Evolutionary conservation across 1,140 invertebrate genomes (phyloP), one percentile per base, ranked within the genome.

Genomic region (Andricus grossulariae): DNA sequence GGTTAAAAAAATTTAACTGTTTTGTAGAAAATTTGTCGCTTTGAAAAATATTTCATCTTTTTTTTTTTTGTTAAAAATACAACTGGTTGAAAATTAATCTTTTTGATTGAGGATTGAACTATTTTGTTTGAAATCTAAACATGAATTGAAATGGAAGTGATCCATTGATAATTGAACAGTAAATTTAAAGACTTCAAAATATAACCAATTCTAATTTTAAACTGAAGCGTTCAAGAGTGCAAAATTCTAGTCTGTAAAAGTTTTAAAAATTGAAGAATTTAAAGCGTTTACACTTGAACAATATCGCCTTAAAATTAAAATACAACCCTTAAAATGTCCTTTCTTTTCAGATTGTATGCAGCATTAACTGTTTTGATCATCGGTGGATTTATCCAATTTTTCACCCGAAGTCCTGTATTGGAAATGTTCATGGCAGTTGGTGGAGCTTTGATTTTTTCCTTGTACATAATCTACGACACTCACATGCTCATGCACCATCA

Each of bases 381-480:
- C 11, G 95, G 94, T n/a, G 93, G 94, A 39, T 83, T 97, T n/a
- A 83, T 96, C 11, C 94, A 96, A 91, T 88, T 96, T 0, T 95
- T 97, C 85, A 85, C 97, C 71, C 94, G 94, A 75, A 95, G 93
- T 80, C 93, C 92, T 3, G 89, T 92, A 2, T 90, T 96, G 72
- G 95, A 97, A 86, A 83, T 96, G 3, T 85, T 93, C 0, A 90
- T 97, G 12, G 93, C 95, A 3, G 90, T 96, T 73, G 93, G 92
- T 15, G 96, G 96, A 21, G 95, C 96, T n/a, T 87, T 96, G 12
- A 80, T 97, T 50, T 97, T 97, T 88, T 94, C 93, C 6, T 83
- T 95, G 5, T 95, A 95, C 82, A 95, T 95, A 57, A 90, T 95
- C 73, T 94, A 92, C 82, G 95, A 95, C 77, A 94, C 93, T 0